A percentile compares a stretch with the other conserved stretches of the same genome.
phyloP scores from a whole-genome alignment of 2,888 invertebrate species.

The Ectropis crepuscularia region DNA sequence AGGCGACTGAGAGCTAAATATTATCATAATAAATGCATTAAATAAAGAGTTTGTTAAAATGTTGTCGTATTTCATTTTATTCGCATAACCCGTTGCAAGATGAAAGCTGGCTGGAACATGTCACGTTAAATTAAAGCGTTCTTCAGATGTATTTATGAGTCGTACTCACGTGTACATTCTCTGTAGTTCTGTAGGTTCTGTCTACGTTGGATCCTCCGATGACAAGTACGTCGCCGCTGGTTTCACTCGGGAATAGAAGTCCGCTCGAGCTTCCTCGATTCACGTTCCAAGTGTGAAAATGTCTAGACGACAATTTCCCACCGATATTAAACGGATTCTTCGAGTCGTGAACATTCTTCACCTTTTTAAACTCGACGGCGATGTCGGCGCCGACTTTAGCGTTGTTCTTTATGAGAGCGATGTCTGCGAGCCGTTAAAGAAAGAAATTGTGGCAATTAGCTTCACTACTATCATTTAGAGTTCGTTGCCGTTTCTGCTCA shows the following conservation, averaged over 20 bases:
- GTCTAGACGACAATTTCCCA: slow-evolving; percentile 51
- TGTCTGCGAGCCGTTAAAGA: slow-evolving; percentile 86
- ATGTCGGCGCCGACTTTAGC: slow-evolving; percentile 93
- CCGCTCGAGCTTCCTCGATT: slow-evolving; percentile 30
- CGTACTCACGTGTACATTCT: slow-evolving; percentile 87
- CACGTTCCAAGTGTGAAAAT: slow-evolving; percentile 63
- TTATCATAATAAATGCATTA: slow-evolving; percentile 83
- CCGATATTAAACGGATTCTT: slow-evolving; percentile 60
- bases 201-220: slow-evolving; percentile 93
- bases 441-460: slow-evolving; percentile 70
- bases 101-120: neutral
- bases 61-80: slow-evolving; percentile 54
- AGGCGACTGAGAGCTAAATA: slow-evolving; percentile 84
- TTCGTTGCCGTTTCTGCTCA: slow-evolving; percentile 58
- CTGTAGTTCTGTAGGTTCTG: slow-evolving; percentile 86
- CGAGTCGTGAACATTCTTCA: slow-evolving; percentile 61
- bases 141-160: slow-evolving; percentile 4
- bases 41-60: slow-evolving; percentile 83
- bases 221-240: slow-evolving; percentile 83
- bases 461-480: slow-evolving; percentile 62
- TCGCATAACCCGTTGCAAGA: slow-evolving; percentile 9
- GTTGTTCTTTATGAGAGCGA: slow-evolving; percentile 97
- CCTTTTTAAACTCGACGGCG: slow-evolving; percentile 86
- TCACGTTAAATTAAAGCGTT: slow-evolving; percentile 4
- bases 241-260: slow-evolving; percentile 44